Evolutionary conservation across 1,140 invertebrate genomes (phyloP).

Genomic region (Oedothorax gibbosus): DNA sequence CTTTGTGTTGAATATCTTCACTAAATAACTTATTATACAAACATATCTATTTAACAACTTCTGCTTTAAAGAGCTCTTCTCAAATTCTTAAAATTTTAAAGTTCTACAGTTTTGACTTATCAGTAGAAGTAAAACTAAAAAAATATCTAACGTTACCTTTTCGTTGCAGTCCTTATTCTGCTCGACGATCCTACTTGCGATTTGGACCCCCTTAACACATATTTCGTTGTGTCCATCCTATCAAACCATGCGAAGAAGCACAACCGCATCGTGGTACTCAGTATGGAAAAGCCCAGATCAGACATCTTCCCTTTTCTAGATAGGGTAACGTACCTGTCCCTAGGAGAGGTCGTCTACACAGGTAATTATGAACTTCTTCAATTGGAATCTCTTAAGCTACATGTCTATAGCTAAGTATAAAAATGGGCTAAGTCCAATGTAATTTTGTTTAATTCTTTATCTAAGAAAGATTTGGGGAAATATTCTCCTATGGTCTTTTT

Average conservation of each 20-base stretch:
- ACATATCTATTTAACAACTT: neutral
- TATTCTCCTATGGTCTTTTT: no score
- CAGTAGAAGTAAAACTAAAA: neutral
- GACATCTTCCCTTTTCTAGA: constrained; percentile 94
- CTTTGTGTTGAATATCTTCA: neutral
- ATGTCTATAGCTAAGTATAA: no score
- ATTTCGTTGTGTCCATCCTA: constrained; percentile 90
- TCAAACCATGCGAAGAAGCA: constrained; percentile 92
- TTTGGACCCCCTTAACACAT: constrained; percentile 90
- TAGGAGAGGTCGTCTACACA: constrained; percentile 91
- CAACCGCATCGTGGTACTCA: constrained; percentile 86
- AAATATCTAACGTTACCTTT: neutral
- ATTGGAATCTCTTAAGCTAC: no score
- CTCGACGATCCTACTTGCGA: constrained; percentile 92
- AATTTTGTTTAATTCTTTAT: no score
- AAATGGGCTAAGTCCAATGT: no score
- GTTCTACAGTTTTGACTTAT: neutral
- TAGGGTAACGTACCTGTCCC: constrained; percentile 81
- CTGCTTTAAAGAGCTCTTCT: neutral
- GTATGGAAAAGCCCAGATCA: constrained; percentile 92
- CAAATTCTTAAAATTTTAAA: neutral
- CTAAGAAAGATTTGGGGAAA: no score
- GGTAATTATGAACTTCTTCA: constrained; percentile 68
- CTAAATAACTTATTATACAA: neutral
- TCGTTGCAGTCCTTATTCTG: constrained; percentile 79